Conservation (phyloP, 1,140 invertebrate genomes). For the Drosophila lacteicornis region DNA sequence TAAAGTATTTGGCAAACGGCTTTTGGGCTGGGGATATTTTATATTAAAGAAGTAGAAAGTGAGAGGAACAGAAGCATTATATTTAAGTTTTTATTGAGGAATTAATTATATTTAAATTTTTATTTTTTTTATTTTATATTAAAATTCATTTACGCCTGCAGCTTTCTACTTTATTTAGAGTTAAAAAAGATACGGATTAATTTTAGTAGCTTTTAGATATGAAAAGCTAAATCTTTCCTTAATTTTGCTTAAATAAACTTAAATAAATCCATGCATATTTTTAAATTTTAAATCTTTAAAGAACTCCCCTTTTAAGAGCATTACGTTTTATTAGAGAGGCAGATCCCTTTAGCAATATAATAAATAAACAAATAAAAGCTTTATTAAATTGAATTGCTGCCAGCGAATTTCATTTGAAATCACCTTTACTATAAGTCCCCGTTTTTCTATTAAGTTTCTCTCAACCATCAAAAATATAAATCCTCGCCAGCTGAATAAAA, state of each 20-base stretch:
- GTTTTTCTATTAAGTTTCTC: not conserved
- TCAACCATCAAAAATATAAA: not conserved
- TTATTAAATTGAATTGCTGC: not conserved
- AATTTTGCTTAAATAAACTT: not conserved
- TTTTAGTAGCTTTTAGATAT: no score
- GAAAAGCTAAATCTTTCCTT: no score
- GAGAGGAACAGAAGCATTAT: not conserved
- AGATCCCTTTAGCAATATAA: not conserved
- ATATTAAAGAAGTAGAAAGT: not conserved
- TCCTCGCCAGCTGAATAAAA: slow-evolving; percentile 6
- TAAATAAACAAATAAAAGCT: not conserved
- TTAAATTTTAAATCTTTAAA: not conserved
- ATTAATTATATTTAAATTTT: no score
- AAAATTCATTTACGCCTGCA: no score
- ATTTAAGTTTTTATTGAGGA: not conserved
- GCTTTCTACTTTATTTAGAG: no score
- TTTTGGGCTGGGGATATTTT: not conserved
- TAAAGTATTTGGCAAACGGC: slow-evolving; percentile 3
- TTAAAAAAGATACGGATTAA: no score
- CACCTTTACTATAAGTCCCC: not conserved
- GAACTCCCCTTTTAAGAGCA: no score
- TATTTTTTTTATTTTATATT: no score
- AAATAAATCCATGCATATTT: not conserved
- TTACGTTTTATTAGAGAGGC: not conserved
- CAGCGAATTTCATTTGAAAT: not conserved